These are phyloP conservation scores for Hiodon tergisus DNA, from an alignment of 2,113 vertebrate species.

Conservation along the genomic window DNA sequence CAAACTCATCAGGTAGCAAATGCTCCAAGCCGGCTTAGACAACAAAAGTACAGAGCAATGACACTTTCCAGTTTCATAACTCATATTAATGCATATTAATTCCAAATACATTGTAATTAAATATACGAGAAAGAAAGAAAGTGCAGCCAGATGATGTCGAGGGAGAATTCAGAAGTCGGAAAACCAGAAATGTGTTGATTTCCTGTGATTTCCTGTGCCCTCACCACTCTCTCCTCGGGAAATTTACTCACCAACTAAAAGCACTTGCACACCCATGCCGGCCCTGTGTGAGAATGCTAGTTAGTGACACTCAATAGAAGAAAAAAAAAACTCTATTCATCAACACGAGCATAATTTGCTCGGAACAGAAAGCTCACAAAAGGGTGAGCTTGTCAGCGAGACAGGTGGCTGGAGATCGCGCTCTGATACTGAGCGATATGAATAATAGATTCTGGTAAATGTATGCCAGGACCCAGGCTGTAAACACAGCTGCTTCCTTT, in stretches of 20 bases:
- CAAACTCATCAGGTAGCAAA: conserved; percentile 51
- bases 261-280: conserved; percentile 73
- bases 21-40: conserved; percentile 18
- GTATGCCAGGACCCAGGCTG: conserved; percentile 88
- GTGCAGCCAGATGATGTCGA: neutral
- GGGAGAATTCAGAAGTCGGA: neutral
- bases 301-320: conserved; percentile 74
- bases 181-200: neutral
- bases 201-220: neutral
- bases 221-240: conserved; percentile 47
- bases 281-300: conserved; percentile 82
- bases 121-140: no score
- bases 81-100: no score
- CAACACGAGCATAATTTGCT: conserved; percentile 87
- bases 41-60: no score
- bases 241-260: conserved; percentile 76
- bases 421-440: conserved; percentile 92
- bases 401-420: conserved; percentile 93
- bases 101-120: no score
- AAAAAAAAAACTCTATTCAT: conserved; percentile 84
- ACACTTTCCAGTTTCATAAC: no score
- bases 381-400: conserved; percentile 89
- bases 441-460: conserved; percentile 94
- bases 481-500: conserved; percentile 90
- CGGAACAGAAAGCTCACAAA: conserved; percentile 88